These are phyloP conservation scores for Geococcyx californianus DNA, from an alignment of 2,113 vertebrate genomes.

Conservation along the genomic window DNA sequence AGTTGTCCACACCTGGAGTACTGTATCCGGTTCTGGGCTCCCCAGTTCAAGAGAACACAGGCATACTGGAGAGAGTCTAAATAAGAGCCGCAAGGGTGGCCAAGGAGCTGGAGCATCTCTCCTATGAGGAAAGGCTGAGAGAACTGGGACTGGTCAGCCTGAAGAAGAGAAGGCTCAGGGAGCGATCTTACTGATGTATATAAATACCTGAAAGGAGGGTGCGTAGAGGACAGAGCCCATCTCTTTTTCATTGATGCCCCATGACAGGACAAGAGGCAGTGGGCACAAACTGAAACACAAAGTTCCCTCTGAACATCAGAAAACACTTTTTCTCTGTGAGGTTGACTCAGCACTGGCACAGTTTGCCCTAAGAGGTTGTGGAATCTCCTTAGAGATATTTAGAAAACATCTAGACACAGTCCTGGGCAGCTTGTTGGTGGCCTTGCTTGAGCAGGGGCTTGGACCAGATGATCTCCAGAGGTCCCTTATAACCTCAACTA, in stretches of 20 bases:
- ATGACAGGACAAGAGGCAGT: background rate
- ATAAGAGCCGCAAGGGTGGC: background rate
- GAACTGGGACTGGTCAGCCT: background rate
- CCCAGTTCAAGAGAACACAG: background rate
- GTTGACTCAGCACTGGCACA: background rate
- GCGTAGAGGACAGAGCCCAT: background rate
- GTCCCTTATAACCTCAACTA: background rate
- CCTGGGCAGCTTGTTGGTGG: background rate
- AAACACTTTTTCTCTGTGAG: background rate
- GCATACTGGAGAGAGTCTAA: background rate
- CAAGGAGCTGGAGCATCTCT: background rate
- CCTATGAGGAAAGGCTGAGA: background rate
- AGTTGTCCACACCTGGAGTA: background rate
- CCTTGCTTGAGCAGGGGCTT: background rate
- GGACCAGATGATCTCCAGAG: background rate
- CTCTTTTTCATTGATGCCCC: background rate
- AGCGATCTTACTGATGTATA: background rate
- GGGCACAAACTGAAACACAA: background rate
- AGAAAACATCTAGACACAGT: rapidly evolving
- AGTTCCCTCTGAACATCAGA: background rate
- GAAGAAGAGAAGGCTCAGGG: background rate
- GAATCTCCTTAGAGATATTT: background rate
- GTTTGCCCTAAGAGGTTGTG: background rate
- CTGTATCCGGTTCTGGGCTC: background rate
- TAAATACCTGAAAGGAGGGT: background rate